Base-by-base conservation (phyloP, 1,140 invertebrate species). In the Dinoponera quadriceps region DNA sequence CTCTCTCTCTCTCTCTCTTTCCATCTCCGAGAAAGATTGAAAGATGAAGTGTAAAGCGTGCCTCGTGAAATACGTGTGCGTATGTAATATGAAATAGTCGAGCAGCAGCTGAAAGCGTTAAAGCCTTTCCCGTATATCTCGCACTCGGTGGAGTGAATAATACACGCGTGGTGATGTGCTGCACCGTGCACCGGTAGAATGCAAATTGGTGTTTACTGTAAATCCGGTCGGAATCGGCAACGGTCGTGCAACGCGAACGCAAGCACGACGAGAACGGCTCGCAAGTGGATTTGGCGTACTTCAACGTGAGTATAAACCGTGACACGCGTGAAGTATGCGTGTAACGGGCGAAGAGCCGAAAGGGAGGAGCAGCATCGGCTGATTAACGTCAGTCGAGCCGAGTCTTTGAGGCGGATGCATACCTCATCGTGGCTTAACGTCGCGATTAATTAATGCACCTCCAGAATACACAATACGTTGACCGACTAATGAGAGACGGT, bases 31-130 rank as follows among this genome's bases (percentile, higher is more conserved):
- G 18, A 38, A n/a, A 75, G 16, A 69, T 78, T 57, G 18, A 57
- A 44, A n/a, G 18, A 73, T 60, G 5, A 44, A 29, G 1, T 57
- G 25, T 66, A 68, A 48, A 16, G 20, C 38, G 38, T 27, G 54
- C 55, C 29, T 77, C 71, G 25, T 77, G 54, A 65, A 77, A 77
- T 65, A 65, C 49, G 11, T 13, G 54, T 7, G 60, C 11, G 18
- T 65, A 27, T 14, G 13, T 27, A 69, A 48, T 38, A 54, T 69
- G 44, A 69, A 71, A 16, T 55, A 44, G 9, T 33, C 11, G 4
- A 2, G n/a, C n/a, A 68, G 63, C 63, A 69, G 51, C 75, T 80
- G 75, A 80, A 80, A 80, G 75, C 22, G 75, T 80, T 80, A 59
- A 71, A 22, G 65, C 22, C 51, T 80, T 80, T 77, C 48, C 75